These are phyloP conservation scores for Tachina lurida DNA, from an alignment of 2,888 invertebrate genomes.

Conservation along the genomic window DNA sequence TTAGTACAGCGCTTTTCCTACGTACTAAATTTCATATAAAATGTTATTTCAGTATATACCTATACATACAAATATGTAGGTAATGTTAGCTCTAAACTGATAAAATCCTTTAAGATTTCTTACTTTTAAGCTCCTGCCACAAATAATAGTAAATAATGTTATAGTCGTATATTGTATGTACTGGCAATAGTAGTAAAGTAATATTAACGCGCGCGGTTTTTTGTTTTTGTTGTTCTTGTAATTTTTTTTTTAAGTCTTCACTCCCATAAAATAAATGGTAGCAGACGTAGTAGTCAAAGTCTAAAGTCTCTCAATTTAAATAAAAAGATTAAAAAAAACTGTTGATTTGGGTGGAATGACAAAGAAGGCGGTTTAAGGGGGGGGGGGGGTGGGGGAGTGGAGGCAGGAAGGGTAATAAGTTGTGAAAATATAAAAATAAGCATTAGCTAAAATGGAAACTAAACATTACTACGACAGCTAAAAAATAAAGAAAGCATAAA, in stretches of 20 bases:
- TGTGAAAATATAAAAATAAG: conserved; percentile 66
- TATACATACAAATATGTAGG: too few species aligned
- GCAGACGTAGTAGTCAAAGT: conserved; percentile 38
- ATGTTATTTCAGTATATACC: too few species aligned
- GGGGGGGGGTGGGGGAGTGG: not conserved
- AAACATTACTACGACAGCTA: conserved; percentile 62
- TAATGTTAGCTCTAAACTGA: too few species aligned
- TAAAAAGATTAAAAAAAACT: conserved; percentile 48
- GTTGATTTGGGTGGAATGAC: conserved; percentile 53
- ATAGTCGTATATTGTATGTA: conserved; percentile 32
- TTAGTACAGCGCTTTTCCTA: too few species aligned
- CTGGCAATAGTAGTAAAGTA: conserved; percentile 46
- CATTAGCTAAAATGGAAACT: conserved; percentile 71
- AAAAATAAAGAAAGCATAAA: conserved; percentile 2
- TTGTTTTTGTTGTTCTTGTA: conserved; percentile 17
- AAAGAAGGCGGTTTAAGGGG: conserved; percentile 14
- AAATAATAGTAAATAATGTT: conserved; percentile 30
- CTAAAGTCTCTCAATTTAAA: conserved; percentile 45
- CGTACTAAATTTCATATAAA: too few species aligned
- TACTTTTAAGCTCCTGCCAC: conserved; percentile 6
- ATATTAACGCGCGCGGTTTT: conserved; percentile 67
- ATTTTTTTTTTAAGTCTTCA: conserved; percentile 35
- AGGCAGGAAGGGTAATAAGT: conserved; percentile 66
- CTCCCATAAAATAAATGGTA: conserved; percentile 42
- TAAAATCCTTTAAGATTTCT: conserved; percentile 1